Evolutionary conservation across 2,113 vertebrate genomes (phyloP), one percentile per base, ranked within the genome.

Genomic region (Cebidichthys violaceus): DNA sequence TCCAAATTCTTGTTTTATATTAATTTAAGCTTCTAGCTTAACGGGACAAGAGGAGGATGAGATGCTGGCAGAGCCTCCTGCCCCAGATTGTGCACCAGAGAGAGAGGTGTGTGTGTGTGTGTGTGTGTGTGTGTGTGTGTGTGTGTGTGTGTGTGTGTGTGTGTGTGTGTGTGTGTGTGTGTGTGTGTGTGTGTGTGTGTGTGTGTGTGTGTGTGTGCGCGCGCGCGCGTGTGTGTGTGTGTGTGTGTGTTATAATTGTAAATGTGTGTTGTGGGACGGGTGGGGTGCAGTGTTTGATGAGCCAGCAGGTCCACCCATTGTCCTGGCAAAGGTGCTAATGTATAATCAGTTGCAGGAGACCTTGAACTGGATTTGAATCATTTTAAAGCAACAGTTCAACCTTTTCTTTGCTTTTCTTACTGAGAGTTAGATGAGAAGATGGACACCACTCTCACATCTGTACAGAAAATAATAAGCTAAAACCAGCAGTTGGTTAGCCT

Each of bases 221-320:
- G n/a, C n/a, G n/a, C n/a, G n/a, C n/a, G n/a, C n/a, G 6, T 41
- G 64, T 31, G 45, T n/a, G 73, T 75, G 54, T 59, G 64, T 10
- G 20, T 64, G 33, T 47, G 67, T 45, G 45, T 29, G 70, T 77
- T 50, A 57, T 67, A 79, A 74, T 75, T 59, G 35, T 82, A 62
- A 71, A 70, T 82, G 41, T 84, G 75, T 83, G 85, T 82, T 79
- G 66, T 20, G 72, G 85, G 87, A 85, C 67, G 89, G 87, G 81
- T 79, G 90, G 65, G 79, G 85, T 67, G 47, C 76, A 37, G 66
- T 35, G 73, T 86, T 75, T 87, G 85, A 90, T 89, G 87, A 90
- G 89, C 82, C 92, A 93, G 87, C 84, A 81, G 88, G 91, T 92
- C 91, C 93, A 74, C 92, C 93, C 93, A 79, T 65, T 45, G 67